These are phyloP conservation scores for Sinotaia quadrata DNA, from an alignment of 2,888 invertebrate species.

Conservation along the genomic window DNA sequence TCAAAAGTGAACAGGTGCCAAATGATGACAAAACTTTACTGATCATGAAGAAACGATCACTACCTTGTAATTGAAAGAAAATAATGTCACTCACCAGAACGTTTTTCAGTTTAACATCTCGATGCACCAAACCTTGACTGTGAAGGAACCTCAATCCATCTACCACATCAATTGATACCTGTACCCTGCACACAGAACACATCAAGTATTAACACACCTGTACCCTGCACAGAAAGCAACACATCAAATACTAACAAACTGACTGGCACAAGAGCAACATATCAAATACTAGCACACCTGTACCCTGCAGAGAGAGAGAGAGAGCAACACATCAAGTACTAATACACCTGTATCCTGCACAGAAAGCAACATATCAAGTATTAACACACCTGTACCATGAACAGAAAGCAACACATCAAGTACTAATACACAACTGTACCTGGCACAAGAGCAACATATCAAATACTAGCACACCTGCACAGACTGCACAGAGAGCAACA, in stretches of 20 bases:
- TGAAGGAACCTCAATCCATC: conserved; percentile 91
- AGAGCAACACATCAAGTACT: neutral
- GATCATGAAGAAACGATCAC: too few species aligned
- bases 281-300: too few species aligned
- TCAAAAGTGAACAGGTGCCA: too few species aligned
- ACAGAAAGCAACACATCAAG: neutral
- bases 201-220: neutral
- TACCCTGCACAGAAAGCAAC: neutral
- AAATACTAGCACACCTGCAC: neutral
- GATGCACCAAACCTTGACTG: conserved; percentile 88
- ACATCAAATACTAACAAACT: neutral
- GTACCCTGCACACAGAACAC: conserved; percentile 58
- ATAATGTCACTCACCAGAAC: conserved; percentile 78
- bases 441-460: conserved; percentile 47
- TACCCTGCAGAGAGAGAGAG: conserved; percentile 55
- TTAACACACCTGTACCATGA: neutral
- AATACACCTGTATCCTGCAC: neutral
- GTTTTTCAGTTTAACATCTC: conserved; percentile 92
- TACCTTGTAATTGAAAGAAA: too few species aligned
- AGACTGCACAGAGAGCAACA: conserved; percentile 4
- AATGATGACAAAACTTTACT: too few species aligned
- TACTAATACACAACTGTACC: conserved; percentile 78
- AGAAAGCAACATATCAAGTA: neutral
- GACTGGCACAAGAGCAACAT: neutral
- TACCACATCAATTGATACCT: conserved; percentile 86